Conservation (phyloP, 2,888 invertebrate species). For the Diarsia rubi region DNA sequence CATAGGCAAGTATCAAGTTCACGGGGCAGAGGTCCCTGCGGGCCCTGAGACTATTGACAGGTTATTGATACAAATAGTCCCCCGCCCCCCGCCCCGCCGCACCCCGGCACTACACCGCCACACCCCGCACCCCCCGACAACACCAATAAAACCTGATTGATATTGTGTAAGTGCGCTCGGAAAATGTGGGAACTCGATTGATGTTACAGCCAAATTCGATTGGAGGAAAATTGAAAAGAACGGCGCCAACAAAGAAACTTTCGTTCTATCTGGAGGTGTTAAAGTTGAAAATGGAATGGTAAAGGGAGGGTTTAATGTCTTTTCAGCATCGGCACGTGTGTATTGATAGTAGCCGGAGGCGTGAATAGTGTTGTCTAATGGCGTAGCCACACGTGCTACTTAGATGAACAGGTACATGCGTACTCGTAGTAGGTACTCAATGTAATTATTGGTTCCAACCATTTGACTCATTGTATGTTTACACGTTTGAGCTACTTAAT, state of each 20-base stretch:
- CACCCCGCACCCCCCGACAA: slow-evolving; percentile 81
- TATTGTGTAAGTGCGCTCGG: slow-evolving; percentile 91
- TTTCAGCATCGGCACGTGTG: slow-evolving; percentile 74
- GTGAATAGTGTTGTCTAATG: slow-evolving; percentile 88
- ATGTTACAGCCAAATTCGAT: slow-evolving; percentile 90
- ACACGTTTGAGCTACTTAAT: slow-evolving; percentile 34
- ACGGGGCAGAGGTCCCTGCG: slow-evolving; percentile 83
- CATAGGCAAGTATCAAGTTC: slow-evolving; percentile 81
- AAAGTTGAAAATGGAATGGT: slow-evolving; percentile 71
- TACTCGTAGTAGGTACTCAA: slow-evolving; percentile 18
- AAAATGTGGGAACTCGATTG: slow-evolving; percentile 91
- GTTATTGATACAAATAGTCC: slow-evolving; percentile 91
- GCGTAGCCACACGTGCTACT: slow-evolving; percentile 76
- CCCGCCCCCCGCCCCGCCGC: slow-evolving; percentile 78
- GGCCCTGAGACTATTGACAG: slow-evolving; percentile 90
- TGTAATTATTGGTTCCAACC: slow-evolving; percentile 54
- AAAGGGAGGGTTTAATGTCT: slow-evolving; percentile 63
- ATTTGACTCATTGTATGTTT: slow-evolving; percentile 39
- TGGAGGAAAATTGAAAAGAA: slow-evolving; percentile 90
- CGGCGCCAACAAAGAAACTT: slow-evolving; percentile 70
- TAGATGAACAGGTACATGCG: slow-evolving; percentile 50
- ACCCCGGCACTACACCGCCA: slow-evolving; percentile 72
- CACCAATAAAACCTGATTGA: slow-evolving; percentile 91
- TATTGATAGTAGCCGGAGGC: slow-evolving; percentile 87
- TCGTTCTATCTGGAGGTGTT: slow-evolving; percentile 68